A percentile compares a stretch with the other conserved stretches of the same genome.
These are phyloP conservation scores for Grammatotria lemairii DNA, from an alignment of 2,113 vertebrate species.

Conservation along the genomic window DNA sequence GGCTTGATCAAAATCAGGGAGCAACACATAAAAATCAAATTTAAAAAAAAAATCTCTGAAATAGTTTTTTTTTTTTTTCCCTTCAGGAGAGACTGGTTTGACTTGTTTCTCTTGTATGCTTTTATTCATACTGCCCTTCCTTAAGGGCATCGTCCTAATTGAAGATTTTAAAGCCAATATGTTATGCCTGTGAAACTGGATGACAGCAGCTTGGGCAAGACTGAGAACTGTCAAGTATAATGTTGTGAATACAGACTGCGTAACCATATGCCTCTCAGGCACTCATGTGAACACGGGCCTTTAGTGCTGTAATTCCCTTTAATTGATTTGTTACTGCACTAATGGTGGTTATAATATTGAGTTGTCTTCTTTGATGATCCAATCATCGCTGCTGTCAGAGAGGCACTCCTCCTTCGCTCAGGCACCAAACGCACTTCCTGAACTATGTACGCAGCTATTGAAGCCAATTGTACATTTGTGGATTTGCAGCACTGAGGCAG, in stretches of 20 bases:
- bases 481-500: neutral
- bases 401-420: neutral
- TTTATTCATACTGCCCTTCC: neutral
- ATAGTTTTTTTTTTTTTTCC: too few relatives aligned
- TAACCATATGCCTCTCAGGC: neutral
- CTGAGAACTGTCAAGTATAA: neutral
- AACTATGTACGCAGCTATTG: neutral
- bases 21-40: neutral
- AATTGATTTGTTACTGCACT: constrained; percentile 37
- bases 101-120: neutral
- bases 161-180: neutral
- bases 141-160: neutral
- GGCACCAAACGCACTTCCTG: neutral
- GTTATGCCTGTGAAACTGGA: neutral
- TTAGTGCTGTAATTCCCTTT: constrained; percentile 1
- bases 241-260: neutral
- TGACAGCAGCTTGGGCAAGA: neutral
- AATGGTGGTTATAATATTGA: constrained; percentile 21
- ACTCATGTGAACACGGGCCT: neutral
- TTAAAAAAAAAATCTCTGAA: neutral
- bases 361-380: constrained; percentile 37
- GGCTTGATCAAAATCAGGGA: neutral
- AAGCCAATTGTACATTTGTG: neutral
- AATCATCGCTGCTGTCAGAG: constrained; percentile 14
- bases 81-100: neutral